Base-by-base conservation (phyloP, 2,888 invertebrate genomes). In the Polydrusus pterygomalis region DNA sequence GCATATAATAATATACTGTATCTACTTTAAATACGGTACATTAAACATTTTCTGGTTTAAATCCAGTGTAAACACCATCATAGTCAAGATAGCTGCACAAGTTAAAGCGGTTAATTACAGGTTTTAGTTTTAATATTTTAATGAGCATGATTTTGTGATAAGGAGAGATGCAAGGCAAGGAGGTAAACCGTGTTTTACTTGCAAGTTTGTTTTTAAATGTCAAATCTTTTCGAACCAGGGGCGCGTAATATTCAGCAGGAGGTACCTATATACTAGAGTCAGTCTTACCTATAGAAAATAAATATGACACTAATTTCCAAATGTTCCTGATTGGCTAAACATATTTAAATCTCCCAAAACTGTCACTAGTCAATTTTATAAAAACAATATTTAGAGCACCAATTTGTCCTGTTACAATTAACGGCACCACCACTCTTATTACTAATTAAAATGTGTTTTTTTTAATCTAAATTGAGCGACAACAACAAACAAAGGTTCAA, bases 11-110 rank as follows among this genome's bases (percentile, higher is more conserved):
- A n/a, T n/a, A 54, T 25, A 54, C 54, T 54, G 56, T 34, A n/a
- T n/a, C n/a, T n/a, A 34, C 25, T 30, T 56, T 56, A 56, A 56
- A 56, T n/a, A 56, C 56, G 15, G 56, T 34, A 56, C 30, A 34
- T 30, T 34, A 56, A 3, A 56, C 30, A 34, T 34, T 56, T 56
- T 34, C 34, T 8, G 8, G 34, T 34, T 56, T 56, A 56, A 56
- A 11, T 9, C 30, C n/a, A 34, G 9, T 15, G 56, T 56, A 56
- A 56, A 56, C 15, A 56, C 15, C 5, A 15, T n/a, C 13, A 20
- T 8, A 34, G n/a, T 56, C 15, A 9, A 15, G 34, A 56, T 34
- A 34, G 25, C 3, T n/a, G 3, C 13, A 11, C 17, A 25, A 54
- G 17, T 51, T 25, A 30, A 25, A 25, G 30, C 20, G 20, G 13